These are phyloP conservation scores for Magallana gigas DNA, from an alignment of 1,140 invertebrate species.

Conservation along the genomic window DNA sequence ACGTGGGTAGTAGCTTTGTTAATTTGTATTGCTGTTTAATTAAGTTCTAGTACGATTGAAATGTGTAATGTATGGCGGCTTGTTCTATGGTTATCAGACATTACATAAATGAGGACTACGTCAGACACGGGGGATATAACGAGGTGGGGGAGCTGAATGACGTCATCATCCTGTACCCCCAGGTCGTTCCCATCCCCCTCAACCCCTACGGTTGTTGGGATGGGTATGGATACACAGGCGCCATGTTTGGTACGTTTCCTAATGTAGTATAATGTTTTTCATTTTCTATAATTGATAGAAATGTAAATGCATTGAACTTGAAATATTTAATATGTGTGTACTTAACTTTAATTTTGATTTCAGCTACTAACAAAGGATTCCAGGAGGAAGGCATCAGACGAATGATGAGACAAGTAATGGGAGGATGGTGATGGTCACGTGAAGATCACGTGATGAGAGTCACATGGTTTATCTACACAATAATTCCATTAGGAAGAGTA, in stretches of 20 bases:
- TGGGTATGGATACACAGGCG: conserved; percentile 77
- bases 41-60: no score
- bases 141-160: conserved; percentile 80
- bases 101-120: conserved; percentile 74
- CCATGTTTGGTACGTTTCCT: conserved; percentile 66
- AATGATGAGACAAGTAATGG: conserved; percentile 60
- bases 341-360: conserved; percentile 32
- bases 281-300: no score
- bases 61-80: neutral
- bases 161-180: conserved; percentile 80
- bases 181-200: conserved; percentile 68
- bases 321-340: neutral
- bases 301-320: no score
- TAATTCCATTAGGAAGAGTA: no score
- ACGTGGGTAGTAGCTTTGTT: no score
- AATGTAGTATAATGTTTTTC: no score
- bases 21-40: no score
- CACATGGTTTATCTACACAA: no score
- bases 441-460: neutral
- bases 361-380: conserved; percentile 68
- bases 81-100: neutral
- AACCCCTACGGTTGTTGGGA: conserved; percentile 80
- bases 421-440: neutral
- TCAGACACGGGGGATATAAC: conserved; percentile 76
- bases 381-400: conserved; percentile 63